phyloP scores from a whole-genome alignment of 2,888 invertebrate species.

The Meloe dianella region DNA sequence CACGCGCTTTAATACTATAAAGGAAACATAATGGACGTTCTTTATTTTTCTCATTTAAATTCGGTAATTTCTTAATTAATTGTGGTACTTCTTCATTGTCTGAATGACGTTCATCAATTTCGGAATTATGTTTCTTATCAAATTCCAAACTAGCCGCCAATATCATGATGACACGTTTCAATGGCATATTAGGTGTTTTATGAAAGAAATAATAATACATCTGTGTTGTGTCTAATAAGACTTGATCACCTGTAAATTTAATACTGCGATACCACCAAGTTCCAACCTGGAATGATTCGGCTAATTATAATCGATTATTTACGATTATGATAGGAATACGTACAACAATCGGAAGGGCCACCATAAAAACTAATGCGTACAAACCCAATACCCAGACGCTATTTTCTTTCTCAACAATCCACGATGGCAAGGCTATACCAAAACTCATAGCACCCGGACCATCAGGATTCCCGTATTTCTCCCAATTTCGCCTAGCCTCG shows the following conservation, averaged over 20 bases:
- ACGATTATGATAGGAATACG: slow-evolving; percentile 49
- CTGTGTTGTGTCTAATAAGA: slow-evolving; percentile 94
- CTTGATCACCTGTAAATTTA: slow-evolving; percentile 95
- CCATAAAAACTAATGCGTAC: slow-evolving; percentile 97
- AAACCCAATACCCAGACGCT: slow-evolving; percentile 96
- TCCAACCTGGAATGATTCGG: slow-evolving; percentile 68
- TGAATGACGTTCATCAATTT: slow-evolving; percentile 88
- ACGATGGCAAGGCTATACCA: slow-evolving; percentile 98
- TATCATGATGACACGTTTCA: slow-evolving; percentile 96
- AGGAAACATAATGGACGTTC: slow-evolving; percentile 91
- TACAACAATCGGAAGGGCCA: slow-evolving; percentile 86
- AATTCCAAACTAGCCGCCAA: slow-evolving; percentile 97
- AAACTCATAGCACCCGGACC: slow-evolving; percentile 99
- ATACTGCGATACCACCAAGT: slow-evolving; percentile 99
- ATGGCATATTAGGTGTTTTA: slow-evolving; percentile 93
- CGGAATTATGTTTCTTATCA: slow-evolving; percentile 91
- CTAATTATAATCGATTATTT: slow-evolving; percentile 1
- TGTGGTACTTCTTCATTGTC: slow-evolving; percentile 95
- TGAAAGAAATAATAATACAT: slow-evolving; percentile 96
- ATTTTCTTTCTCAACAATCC: slow-evolving; percentile 99
- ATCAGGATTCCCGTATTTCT: slow-evolving; percentile 99
- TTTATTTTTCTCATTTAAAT: slow-evolving; percentile 95
- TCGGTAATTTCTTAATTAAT: slow-evolving; percentile 89
- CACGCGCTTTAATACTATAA: slow-evolving; percentile 92
- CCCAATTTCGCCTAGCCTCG: slow-evolving; percentile 96